phyloP scores from a whole-genome alignment of 2,113 vertebrate species.

The Cyanocitta stelleri region DNA sequence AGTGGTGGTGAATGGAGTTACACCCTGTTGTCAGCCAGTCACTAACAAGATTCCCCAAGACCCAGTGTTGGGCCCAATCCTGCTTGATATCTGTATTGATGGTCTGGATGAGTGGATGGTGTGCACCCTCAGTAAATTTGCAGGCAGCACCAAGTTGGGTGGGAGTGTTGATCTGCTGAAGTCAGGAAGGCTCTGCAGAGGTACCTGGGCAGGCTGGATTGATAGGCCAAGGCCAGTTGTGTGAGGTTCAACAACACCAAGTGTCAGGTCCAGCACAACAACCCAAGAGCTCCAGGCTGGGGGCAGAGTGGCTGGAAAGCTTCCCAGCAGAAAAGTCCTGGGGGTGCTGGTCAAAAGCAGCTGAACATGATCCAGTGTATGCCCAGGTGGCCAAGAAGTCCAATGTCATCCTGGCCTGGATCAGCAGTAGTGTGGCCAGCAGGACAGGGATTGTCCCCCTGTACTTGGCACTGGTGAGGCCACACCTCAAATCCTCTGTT shows the following conservation, averaged over 20 bases:
- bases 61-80: not conserved
- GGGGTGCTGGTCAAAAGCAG: accelerated
- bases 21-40: not conserved
- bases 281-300: not conserved
- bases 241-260: not conserved
- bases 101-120: accelerated
- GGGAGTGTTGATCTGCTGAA: not conserved
- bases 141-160: not conserved
- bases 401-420: accelerated
- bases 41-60: not conserved
- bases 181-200: not conserved
- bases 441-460: accelerated
- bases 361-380: not conserved
- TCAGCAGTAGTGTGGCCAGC: not conserved
- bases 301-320: not conserved
- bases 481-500: accelerated
- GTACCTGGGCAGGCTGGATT: not conserved
- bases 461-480: not conserved
- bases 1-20: not conserved
- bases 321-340: not conserved
- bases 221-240: accelerated
- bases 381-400: not conserved
- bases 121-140: not conserved
- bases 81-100: not conserved
- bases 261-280: not conserved